These are phyloP conservation scores for Notarius quadriscutis DNA, from an alignment of 2,113 vertebrate genomes.

Conservation along the genomic window DNA sequence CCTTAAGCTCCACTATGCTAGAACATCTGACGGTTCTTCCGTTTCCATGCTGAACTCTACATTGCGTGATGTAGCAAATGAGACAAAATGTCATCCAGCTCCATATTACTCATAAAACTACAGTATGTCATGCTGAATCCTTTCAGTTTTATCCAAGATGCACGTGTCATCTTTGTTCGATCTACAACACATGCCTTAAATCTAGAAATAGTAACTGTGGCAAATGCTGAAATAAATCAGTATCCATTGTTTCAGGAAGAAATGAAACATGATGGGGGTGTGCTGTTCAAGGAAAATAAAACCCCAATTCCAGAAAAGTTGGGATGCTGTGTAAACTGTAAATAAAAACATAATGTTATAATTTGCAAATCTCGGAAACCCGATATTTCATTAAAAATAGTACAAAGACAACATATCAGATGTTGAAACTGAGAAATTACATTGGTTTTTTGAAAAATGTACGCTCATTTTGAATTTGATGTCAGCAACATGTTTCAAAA, in stretches of 20 bases:
- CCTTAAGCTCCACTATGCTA: not conserved
- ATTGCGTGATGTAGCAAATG: not conserved
- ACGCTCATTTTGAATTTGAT: no score
- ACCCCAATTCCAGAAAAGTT: no score
- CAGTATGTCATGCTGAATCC: not conserved
- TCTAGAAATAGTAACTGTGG: not conserved
- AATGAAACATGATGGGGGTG: not conserved
- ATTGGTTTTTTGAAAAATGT: no score
- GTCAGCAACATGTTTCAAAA: no score
- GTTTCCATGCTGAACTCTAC: not conserved
- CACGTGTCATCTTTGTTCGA: not conserved
- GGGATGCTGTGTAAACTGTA: no score
- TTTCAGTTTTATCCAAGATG: not conserved
- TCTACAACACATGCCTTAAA: slow-evolving; percentile 23
- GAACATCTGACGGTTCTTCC: slow-evolving; percentile 14
- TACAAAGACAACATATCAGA: no score
- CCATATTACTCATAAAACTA: not conserved
- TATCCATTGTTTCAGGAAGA: not conserved
- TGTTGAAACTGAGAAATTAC: no score
- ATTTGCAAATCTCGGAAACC: no score
- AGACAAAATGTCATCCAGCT: not conserved
- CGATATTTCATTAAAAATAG: no score
- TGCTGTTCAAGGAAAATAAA: not conserved
- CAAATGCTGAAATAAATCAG: not conserved
- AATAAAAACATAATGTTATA: no score